Percentiles rank a stretch among this genome's conserved stretches.
Conservation (phyloP, 1,140 invertebrate genomes). For the Sinella curviseta region DNA sequence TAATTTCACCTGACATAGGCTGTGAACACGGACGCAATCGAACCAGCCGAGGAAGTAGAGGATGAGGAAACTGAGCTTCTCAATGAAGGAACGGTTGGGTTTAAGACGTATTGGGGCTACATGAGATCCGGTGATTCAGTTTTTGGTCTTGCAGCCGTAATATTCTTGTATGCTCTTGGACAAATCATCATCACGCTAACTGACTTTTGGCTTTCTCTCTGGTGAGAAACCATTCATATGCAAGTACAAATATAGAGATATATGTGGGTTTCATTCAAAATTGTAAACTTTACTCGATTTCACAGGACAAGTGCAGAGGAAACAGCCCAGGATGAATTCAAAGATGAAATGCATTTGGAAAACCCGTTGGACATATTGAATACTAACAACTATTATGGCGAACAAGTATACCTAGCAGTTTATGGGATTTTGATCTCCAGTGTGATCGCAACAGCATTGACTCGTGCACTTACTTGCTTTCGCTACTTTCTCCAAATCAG, state of each 20-base stretch:
- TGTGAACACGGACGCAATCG: background rate
- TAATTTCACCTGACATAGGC: background rate
- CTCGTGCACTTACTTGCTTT: background rate
- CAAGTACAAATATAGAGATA: no score
- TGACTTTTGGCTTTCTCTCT: constrained; percentile 65
- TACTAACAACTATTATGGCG: constrained; percentile 3
- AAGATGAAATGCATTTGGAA: background rate
- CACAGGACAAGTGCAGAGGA: constrained; percentile 11
- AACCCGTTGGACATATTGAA: background rate
- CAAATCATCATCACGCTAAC: constrained; percentile 57
- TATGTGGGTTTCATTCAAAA: no score
- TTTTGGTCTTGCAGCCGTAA: constrained; percentile 55
- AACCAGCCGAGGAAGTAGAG: constrained; percentile 15
- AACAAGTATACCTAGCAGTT: background rate
- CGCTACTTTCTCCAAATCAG: constrained; percentile 9
- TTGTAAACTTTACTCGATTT: no score
- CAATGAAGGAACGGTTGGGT: constrained; percentile 52
- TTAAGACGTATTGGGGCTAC: constrained; percentile 59
- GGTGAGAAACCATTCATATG: no score
- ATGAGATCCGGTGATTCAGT: constrained; percentile 60
- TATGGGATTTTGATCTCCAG: background rate
- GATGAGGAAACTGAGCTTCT: constrained; percentile 42
- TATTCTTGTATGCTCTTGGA: constrained; percentile 57
- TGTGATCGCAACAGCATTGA: background rate
- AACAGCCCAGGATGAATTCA: background rate